phyloP scores from a whole-genome alignment of 1,140 invertebrate genomes.

The Pentalonia nigronervosa region DNA sequence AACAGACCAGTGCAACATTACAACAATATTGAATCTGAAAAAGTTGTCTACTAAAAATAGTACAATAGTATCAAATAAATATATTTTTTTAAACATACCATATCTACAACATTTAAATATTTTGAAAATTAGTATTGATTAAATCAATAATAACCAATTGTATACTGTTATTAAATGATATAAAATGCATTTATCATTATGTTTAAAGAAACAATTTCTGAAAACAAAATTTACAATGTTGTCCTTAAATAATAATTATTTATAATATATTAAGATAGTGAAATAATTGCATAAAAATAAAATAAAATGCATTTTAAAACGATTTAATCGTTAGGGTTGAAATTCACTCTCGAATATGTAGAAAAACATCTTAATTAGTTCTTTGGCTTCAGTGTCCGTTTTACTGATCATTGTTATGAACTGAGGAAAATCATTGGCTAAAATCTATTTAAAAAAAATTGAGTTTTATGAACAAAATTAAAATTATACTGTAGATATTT shows the following conservation, averaged over 20 bases:
- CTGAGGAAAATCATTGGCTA: constrained; percentile 49
- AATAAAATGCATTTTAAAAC: neutral
- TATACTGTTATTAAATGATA: neutral
- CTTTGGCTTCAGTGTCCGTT: constrained; percentile 22
- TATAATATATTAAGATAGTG: neutral
- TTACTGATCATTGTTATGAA: constrained; percentile 32
- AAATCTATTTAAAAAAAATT: constrained; percentile 36
- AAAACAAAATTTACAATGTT: neutral
- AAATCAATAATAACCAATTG: neutral
- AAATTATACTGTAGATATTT: neutral
- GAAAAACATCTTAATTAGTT: constrained; percentile 36
- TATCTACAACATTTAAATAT: neutral
- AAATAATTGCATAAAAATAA: neutral
- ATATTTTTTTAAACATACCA: too few relatives aligned
- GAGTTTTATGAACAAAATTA: neutral
- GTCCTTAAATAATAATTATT: neutral
- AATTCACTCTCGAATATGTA: constrained; percentile 4
- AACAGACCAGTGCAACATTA: neutral
- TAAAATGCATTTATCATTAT: neutral
- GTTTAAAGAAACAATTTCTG: neutral
- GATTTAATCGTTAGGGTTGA: constrained; percentile 7
- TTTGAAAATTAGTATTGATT: too few relatives aligned
- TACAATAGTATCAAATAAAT: too few relatives aligned
- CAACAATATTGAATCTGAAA: too few relatives aligned
- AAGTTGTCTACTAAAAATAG: too few relatives aligned